Evolutionary conservation across 2,113 vertebrate genomes (phyloP).

Genomic region (Probosciger aterrimus): DNA sequence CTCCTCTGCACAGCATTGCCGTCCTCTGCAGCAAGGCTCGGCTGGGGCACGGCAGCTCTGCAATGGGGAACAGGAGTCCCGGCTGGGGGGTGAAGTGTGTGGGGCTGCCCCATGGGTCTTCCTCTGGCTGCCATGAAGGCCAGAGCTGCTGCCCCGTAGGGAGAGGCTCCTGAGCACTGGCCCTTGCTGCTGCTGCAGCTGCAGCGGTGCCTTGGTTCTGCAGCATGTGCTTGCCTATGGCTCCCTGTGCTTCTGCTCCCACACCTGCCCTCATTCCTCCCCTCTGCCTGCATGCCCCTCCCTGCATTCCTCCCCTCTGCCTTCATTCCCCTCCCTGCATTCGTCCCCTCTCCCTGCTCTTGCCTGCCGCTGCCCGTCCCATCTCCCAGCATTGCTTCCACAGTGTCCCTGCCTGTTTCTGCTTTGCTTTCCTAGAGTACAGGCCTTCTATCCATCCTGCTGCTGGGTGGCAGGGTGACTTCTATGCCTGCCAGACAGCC

Average conservation of each 20-base stretch:
- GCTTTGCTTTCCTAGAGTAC: background rate
- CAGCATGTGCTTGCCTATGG: rapidly evolving
- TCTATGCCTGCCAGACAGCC: background rate
- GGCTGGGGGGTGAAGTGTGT: background rate
- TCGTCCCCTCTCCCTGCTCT: background rate
- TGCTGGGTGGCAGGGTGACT: background rate
- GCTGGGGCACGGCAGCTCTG: background rate
- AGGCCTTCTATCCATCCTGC: background rate
- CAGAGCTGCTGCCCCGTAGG: background rate
- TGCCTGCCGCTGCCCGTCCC: background rate
- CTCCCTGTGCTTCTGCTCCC: background rate
- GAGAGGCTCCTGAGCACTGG: background rate
- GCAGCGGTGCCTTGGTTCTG: background rate
- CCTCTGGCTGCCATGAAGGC: background rate
- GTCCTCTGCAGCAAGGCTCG: background rate
- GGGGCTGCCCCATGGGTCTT: background rate
- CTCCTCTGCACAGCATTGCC: background rate
- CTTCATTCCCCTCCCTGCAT: background rate
- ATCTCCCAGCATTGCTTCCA: background rate
- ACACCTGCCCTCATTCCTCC: background rate
- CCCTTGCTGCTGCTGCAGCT: rapidly evolving
- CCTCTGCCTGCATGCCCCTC: background rate
- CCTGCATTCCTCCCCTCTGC: background rate
- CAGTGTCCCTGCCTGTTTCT: background rate
- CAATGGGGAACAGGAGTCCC: background rate